Percentiles rank a stretch among this genome's conserved stretches.
Conservation (phyloP, 2,113 vertebrate species). For the Ramphastos sulfuratus region DNA sequence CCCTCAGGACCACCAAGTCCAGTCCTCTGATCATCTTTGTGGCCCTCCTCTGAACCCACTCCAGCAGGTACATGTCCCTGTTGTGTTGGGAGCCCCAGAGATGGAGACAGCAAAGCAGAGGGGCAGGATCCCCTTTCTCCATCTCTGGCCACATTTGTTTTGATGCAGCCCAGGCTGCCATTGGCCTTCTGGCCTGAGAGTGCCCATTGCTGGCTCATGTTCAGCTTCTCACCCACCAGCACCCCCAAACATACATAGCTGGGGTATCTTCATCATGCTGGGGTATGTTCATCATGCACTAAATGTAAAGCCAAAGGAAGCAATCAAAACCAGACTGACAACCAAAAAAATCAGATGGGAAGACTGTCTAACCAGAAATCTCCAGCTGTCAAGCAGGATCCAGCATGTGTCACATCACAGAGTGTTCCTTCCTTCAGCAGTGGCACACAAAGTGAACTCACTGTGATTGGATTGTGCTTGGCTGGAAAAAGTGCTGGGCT, state of each 20-base stretch:
- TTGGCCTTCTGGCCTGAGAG: no score
- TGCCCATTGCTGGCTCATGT: no score
- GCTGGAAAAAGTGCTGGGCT: background rate
- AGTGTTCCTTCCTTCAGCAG: slow-evolving; percentile 28
- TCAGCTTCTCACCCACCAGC: no score
- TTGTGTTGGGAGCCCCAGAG: no score
- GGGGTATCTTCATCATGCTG: background rate
- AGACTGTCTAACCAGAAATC: background rate
- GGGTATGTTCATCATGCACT: background rate
- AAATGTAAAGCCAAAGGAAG: background rate
- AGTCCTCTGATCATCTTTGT: no score
- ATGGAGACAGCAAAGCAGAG: no score
- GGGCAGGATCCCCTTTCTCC: no score
- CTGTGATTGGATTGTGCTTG: background rate
- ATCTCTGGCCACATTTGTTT: no score
- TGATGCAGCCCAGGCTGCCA: no score
- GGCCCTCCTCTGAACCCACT: no score
- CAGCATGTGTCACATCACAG: background rate
- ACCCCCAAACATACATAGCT: background rate
- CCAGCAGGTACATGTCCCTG: no score
- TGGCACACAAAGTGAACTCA: background rate
- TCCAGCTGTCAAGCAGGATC: background rate
- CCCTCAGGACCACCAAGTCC: no score
- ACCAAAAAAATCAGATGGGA: background rate
- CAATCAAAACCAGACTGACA: background rate